Evolutionary conservation across 1,140 invertebrate genomes (phyloP).

Genomic region (Musca vetustissima): DNA sequence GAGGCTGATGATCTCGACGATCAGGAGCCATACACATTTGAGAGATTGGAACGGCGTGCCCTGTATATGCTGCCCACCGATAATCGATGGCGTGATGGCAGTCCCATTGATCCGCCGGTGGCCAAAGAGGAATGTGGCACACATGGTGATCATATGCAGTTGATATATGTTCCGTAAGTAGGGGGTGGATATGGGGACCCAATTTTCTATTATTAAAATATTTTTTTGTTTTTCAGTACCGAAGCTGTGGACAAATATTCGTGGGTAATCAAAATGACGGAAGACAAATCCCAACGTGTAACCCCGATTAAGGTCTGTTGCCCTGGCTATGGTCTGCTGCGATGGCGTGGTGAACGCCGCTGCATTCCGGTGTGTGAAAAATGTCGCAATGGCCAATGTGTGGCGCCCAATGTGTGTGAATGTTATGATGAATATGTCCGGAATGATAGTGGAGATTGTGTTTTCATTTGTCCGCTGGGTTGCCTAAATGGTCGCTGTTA

Average conservation of each 20-base stretch:
- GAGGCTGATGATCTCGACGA: too few relatives aligned
- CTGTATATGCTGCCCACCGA: too few relatives aligned
- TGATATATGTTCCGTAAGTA: too few relatives aligned
- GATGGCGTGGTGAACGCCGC: slow-evolving; percentile 44
- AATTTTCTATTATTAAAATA: too few relatives aligned
- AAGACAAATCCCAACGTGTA: not conserved
- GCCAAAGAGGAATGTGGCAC: too few relatives aligned
- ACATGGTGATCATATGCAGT: too few relatives aligned
- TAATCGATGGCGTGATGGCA: too few relatives aligned
- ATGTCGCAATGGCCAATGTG: slow-evolving; percentile 62
- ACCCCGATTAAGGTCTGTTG: slow-evolving; percentile 58
- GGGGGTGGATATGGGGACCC: not conserved
- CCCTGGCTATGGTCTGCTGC: slow-evolving; percentile 60
- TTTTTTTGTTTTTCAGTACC: slow-evolving; percentile 24
- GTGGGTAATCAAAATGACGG: slow-evolving; percentile 35
- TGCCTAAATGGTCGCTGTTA: slow-evolving; percentile 58
- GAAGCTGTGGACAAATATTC: slow-evolving; percentile 39
- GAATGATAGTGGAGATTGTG: slow-evolving; percentile 49
- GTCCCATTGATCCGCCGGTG: too few relatives aligned
- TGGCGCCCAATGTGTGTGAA: slow-evolving; percentile 61
- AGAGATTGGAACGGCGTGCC: too few relatives aligned
- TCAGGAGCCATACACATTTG: too few relatives aligned
- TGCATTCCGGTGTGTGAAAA: slow-evolving; percentile 61
- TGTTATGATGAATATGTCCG: slow-evolving; percentile 61
- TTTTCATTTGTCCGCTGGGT: slow-evolving; percentile 46